Evolutionary conservation across 2,888 invertebrate genomes (phyloP).

Genomic region (Xestia sexstrigata): DNA sequence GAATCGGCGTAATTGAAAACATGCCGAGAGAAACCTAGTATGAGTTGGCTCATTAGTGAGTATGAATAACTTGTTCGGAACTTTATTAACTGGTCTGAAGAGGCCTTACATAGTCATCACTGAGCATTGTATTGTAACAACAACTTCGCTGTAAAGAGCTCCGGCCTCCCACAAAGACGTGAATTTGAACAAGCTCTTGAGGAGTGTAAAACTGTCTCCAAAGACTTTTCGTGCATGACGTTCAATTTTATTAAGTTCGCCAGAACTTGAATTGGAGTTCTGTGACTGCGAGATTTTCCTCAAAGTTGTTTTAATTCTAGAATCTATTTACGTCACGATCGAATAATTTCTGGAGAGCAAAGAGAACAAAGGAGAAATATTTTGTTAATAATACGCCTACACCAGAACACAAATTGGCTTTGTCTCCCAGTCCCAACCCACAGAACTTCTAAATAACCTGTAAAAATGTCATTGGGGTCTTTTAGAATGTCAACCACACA

Average conservation of each 20-base stretch:
- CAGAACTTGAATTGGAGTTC: slow-evolving; percentile 49
- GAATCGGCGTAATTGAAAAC: slow-evolving; percentile 67
- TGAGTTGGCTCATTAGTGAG: slow-evolving; percentile 68
- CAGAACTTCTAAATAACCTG: slow-evolving; percentile 27
- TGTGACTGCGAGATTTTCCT: slow-evolving; percentile 36
- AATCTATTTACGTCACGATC: slow-evolving; percentile 21
- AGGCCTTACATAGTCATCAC: slow-evolving; percentile 51
- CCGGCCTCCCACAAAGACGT: slow-evolving; percentile 38
- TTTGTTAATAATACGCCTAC: slow-evolving; percentile 21
- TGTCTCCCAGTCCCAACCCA: not conserved
- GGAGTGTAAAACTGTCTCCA: slow-evolving; percentile 49
- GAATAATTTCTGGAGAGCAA: slow-evolving; percentile 14
- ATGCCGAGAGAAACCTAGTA: slow-evolving; percentile 62
- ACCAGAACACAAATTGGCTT: slow-evolving; percentile 14
- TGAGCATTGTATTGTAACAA: slow-evolving; percentile 57
- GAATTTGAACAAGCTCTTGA: slow-evolving; percentile 48
- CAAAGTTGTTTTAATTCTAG: slow-evolving; percentile 35
- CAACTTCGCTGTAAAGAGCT: slow-evolving; percentile 56
- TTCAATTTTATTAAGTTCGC: slow-evolving; percentile 58
- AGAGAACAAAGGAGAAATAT: slow-evolving; percentile 19
- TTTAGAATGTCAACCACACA: slow-evolving; percentile 28
- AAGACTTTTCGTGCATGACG: slow-evolving; percentile 57
- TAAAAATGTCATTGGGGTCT: slow-evolving; percentile 17
- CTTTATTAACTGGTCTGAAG: slow-evolving; percentile 66
- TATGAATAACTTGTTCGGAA: slow-evolving; percentile 69